phyloP scores from a whole-genome alignment of 2,888 invertebrate species.

The Creontiades dilutus region DNA sequence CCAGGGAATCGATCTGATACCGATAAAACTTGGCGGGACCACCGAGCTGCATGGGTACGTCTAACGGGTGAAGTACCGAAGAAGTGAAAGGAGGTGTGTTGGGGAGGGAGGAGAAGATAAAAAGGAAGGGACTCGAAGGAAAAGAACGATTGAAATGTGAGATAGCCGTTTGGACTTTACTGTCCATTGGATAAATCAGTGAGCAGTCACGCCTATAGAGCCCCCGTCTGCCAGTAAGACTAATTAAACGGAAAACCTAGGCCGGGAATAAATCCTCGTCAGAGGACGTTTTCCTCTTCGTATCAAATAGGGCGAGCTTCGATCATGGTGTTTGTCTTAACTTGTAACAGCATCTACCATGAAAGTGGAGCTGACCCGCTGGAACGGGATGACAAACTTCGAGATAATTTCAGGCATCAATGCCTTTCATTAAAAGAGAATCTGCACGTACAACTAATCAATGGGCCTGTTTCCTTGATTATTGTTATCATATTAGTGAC shows the following conservation, averaged over 20 bases:
- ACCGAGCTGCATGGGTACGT: background rate
- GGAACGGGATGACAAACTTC: too few species aligned
- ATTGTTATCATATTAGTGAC: too few species aligned
- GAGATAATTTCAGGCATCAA: too few species aligned
- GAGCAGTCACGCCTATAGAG: conserved; percentile 67
- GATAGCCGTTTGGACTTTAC: conserved; percentile 51
- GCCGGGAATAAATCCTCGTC: conserved; percentile 60
- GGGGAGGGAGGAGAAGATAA: background rate
- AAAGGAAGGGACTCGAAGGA: background rate
- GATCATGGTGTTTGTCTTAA: conserved; percentile 17
- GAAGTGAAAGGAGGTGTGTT: conserved; percentile 24
- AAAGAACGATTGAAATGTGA: conserved; percentile 50
- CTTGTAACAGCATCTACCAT: background rate
- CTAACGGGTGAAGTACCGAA: background rate
- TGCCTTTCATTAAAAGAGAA: too few species aligned
- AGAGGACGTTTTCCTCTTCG: conserved; percentile 43
- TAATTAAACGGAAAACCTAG: conserved; percentile 62
- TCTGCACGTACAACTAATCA: too few species aligned
- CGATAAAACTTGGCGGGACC: conserved; percentile 1
- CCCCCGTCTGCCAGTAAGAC: conserved; percentile 42
- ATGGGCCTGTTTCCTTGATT: too few species aligned
- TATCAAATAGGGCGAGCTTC: conserved; percentile 8
- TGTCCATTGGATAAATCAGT: conserved; percentile 70
- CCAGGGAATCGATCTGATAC: conserved; percentile 5
- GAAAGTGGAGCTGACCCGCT: background rate